Evolutionary conservation across 2,797 vertebrate genomes (phyloP).

Genomic region (Lithobates sylvaticus): DNA sequence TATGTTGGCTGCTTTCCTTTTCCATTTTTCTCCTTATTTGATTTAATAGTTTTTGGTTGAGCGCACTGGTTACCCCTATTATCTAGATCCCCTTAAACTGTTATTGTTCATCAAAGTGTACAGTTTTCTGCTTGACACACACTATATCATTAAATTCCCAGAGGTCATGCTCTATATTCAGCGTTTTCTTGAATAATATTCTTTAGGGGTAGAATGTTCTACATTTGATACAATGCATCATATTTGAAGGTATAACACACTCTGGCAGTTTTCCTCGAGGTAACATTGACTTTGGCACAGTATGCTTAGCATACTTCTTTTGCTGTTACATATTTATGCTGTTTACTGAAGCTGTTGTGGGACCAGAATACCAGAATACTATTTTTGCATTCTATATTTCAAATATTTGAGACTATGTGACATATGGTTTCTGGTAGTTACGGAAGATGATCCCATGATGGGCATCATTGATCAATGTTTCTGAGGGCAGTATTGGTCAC

Average conservation of each 20-base stretch:
- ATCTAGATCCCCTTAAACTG: constrained; percentile 16
- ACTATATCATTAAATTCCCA: constrained; percentile 48
- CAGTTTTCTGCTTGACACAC: constrained; percentile 39
- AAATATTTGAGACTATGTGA: background rate
- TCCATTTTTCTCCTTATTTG: too few relatives aligned
- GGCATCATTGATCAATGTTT: too few relatives aligned
- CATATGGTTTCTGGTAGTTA: background rate
- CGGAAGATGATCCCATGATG: too few relatives aligned
- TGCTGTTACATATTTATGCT: constrained; percentile 29
- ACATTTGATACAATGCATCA: constrained; percentile 42
- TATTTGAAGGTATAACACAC: constrained; percentile 16
- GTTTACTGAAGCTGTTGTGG: background rate
- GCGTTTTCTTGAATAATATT: constrained; percentile 28
- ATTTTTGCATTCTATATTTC: background rate
- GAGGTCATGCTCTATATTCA: constrained; percentile 43
- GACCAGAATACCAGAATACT: too few relatives aligned
- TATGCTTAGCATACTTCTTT: background rate
- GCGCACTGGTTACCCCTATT: too few relatives aligned
- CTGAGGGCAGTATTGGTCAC: too few relatives aligned
- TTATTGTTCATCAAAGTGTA: constrained; percentile 32
- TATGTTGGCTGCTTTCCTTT: too few relatives aligned
- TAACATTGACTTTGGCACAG: background rate
- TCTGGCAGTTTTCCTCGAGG: constrained; percentile 34
- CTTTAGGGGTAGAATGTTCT: constrained; percentile 46
- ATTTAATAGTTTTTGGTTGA: too few relatives aligned